phyloP scores from a whole-genome alignment of 1,140 invertebrate species.

The Anthonomus grandis region DNA sequence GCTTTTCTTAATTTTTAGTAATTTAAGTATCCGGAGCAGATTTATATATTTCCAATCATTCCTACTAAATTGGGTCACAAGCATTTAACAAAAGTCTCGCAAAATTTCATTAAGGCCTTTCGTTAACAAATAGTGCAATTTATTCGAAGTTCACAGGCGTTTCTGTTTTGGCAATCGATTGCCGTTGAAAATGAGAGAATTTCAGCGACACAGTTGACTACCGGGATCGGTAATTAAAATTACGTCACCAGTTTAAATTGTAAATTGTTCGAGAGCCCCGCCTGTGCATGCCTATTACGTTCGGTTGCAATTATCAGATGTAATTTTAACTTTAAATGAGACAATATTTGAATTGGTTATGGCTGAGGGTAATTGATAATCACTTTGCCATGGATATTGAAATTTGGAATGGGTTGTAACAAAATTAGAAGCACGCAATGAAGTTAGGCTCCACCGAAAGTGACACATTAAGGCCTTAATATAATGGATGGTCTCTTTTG shows the following conservation, averaged over 20 bases:
- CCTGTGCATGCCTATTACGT: neutral
- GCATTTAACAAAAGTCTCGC: neutral
- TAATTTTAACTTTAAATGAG: neutral
- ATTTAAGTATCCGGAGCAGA: too few species aligned
- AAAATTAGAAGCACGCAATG: too few species aligned
- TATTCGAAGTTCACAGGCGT: neutral
- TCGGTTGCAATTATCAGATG: neutral
- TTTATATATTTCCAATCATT: too few species aligned
- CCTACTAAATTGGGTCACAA: too few species aligned
- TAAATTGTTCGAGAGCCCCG: conserved; percentile 14
- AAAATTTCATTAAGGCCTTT: neutral
- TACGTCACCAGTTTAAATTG: conserved; percentile 12
- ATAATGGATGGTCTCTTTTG: too few species aligned
- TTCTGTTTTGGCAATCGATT: neutral
- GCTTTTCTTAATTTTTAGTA: too few species aligned
- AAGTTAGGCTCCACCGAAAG: too few species aligned
- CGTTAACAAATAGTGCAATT: neutral
- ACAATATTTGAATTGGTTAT: too few species aligned
- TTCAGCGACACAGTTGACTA: conserved; percentile 2
- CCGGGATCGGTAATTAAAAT: conserved; percentile 8
- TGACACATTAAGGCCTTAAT: too few species aligned
- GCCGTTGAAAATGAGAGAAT: neutral
- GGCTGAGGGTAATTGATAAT: too few species aligned
- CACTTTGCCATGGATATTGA: too few species aligned
- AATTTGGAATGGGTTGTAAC: too few species aligned